Evolutionary conservation across 1,140 invertebrate species (phyloP), one percentile per base, ranked within the genome.

Genomic region (Musca domestica): DNA sequence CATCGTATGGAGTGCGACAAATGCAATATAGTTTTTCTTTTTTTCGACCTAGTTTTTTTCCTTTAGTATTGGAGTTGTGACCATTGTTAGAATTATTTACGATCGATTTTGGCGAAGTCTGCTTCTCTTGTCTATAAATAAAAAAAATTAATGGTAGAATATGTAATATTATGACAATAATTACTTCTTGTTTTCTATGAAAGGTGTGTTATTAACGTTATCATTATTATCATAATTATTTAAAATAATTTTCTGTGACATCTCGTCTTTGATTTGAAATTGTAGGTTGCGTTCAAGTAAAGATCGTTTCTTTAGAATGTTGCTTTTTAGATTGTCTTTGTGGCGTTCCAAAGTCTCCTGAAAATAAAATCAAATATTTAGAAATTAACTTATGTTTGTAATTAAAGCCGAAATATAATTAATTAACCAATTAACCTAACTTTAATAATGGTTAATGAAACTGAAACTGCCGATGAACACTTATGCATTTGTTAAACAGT

Each of bases 1-100:
- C 92, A 82, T 98, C 96, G 81, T 98, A 98, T 5, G 95, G 95
- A 46, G 92, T 97, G 76, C 93, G 89, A 81, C 97, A 99, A 20
- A 96, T 84, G 80, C 96, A 99, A 74, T 97, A 93, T 0, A 97
- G 83, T 78, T 95, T 95, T 71, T 94, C 92, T 88, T 74, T 77
- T 47, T 77, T 75, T 83, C 78, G 91, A 86, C 3, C 87, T 47
- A 73, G 46, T 56, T 73, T 81, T 61, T 75, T 46, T 61, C 19
- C 22, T 66, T 66, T 69, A 25, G 23, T 65, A 15, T 68, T n/a
- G 27, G 49, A 64, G 20, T 27, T 65, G 17, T 70, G 56, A 47
- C 3, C n/a, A n/a, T n/a, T 67, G 27, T 27, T 34, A 48, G 19
- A 19, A 58, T 34, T 19, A 46, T 9, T 61, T 61, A 14, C 56